These are phyloP conservation scores for Myrmecobius fasciatus DNA, from an alignment of 2,113 vertebrate genomes.

Conservation along the genomic window DNA sequence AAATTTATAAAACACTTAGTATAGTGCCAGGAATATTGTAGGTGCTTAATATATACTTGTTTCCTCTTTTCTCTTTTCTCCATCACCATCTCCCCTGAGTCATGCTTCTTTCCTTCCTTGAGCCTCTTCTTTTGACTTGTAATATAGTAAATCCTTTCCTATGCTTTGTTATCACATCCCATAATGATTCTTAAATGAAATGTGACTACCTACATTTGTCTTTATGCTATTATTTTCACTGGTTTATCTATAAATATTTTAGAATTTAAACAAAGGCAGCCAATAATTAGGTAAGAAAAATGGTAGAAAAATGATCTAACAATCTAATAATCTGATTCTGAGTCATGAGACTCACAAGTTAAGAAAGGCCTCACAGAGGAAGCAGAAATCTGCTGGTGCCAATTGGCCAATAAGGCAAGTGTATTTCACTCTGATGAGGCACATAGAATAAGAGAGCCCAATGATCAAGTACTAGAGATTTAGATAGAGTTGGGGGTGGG, in stretches of 20 bases:
- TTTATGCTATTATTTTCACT: constrained; percentile 24
- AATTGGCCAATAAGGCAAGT: not conserved
- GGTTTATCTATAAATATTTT: constrained; percentile 4
- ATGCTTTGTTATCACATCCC: not conserved
- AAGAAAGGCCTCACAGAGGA: not conserved
- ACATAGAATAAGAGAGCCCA: not conserved
- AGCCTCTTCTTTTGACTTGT: not conserved
- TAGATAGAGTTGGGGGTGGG: not conserved
- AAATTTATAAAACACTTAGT: not conserved
- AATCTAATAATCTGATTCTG: not conserved
- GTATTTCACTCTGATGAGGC: not conserved
- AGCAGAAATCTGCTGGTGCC: not conserved
- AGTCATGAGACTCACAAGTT: not conserved
- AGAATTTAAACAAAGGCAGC: constrained; percentile 4
- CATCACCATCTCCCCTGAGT: not conserved
- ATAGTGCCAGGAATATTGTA: not conserved
- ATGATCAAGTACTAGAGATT: not conserved
- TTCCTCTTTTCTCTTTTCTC: not conserved
- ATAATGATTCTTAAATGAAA: constrained; percentile 8
- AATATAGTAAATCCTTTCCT: not conserved
- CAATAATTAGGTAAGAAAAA: constrained; percentile 15
- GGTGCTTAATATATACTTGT: not conserved
- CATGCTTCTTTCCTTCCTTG: not conserved
- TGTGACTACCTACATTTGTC: not conserved
- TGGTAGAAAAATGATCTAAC: not conserved